Percentiles rank a stretch among this genome's conserved stretches.
These are phyloP conservation scores for Cyclophora albipunctata DNA, from an alignment of 2,888 invertebrate species.

Conservation along the genomic window DNA sequence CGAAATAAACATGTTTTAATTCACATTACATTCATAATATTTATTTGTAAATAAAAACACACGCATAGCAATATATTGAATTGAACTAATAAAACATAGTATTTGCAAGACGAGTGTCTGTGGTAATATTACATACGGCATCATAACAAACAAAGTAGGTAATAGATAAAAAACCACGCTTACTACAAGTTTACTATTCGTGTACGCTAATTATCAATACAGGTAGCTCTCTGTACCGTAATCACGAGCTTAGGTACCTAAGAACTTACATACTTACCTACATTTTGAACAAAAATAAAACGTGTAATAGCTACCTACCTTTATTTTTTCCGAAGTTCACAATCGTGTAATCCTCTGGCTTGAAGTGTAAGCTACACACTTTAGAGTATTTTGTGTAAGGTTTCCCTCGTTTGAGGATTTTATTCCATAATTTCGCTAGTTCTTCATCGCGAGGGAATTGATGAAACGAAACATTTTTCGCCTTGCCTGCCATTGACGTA, in stretches of 20 bases:
- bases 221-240: conserved; percentile 4
- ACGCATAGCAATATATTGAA: no score
- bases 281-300: conserved; percentile 12
- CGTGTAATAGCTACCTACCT: conserved; percentile 35
- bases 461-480: conserved; percentile 68
- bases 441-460: conserved; percentile 64
- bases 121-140: background rate
- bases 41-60: no score
- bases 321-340: conserved; percentile 66
- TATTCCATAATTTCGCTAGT: conserved; percentile 62
- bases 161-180: background rate
- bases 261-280: conserved; percentile 6
- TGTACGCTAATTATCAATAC: background rate
- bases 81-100: no score
- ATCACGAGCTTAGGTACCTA: background rate
- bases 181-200: background rate
- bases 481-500: conserved; percentile 70
- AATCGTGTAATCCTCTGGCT: conserved; percentile 59
- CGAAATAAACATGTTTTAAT: no score
- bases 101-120: no score
- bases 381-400: conserved; percentile 71
- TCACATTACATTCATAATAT: no score
- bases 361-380: conserved; percentile 70
- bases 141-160: background rate
- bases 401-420: conserved; percentile 63